phyloP scores from a whole-genome alignment of 2,797 vertebrate genomes.

The Lemur catta region DNA sequence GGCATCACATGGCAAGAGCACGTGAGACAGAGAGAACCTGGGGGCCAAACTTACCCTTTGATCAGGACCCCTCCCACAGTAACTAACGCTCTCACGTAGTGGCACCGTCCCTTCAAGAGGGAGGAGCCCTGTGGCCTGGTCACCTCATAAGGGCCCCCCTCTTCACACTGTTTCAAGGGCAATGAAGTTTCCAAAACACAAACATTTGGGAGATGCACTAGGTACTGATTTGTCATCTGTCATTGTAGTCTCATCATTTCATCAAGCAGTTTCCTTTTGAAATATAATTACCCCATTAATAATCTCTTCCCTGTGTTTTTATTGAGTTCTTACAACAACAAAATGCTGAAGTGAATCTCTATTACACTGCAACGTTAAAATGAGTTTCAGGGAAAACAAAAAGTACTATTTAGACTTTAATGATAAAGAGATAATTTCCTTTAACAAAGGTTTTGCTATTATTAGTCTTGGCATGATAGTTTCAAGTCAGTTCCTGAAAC shows the following conservation, averaged over 20 bases:
- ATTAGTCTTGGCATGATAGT: constrained; percentile 2
- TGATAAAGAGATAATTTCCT: not conserved
- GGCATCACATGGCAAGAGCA: not conserved
- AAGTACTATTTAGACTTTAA: not conserved
- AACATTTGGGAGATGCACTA: not conserved
- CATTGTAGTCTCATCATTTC: not conserved
- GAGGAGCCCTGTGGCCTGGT: not conserved
- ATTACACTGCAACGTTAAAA: not conserved
- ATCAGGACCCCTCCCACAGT: not conserved
- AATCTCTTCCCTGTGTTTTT: not conserved
- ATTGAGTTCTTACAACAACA: not conserved
- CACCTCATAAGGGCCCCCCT: not conserved
- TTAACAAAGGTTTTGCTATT: not conserved
- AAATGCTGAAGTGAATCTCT: not conserved
- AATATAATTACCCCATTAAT: not conserved
- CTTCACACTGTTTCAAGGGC: not conserved
- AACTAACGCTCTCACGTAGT: not conserved
- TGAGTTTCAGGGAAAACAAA: not conserved
- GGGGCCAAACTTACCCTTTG: not conserved
- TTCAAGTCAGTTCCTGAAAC: constrained; percentile 43
- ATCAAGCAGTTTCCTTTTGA: not conserved
- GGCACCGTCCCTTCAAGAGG: not conserved
- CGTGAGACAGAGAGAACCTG: not conserved
- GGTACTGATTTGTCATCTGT: not conserved
- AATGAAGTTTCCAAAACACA: not conserved